A percentile compares a stretch with the other conserved stretches of the same genome.
Conservation (phyloP, 2,113 vertebrate species). For the Myotis lucifugus region DNA sequence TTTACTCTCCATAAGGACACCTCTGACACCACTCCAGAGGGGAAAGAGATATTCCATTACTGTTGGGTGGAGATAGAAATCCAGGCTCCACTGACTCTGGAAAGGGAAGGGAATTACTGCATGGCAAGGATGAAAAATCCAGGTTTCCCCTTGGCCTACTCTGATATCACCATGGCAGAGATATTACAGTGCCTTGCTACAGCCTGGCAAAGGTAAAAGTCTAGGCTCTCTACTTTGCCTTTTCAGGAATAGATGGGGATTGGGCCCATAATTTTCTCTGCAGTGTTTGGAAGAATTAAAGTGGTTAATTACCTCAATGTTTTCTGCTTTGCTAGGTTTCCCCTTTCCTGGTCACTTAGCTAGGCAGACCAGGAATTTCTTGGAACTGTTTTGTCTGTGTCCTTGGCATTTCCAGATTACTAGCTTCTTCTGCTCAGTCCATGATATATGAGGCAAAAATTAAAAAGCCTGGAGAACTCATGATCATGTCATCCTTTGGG, state of each 20-base stretch:
- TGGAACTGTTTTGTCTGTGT: background rate
- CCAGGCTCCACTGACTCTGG: background rate
- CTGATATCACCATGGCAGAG: background rate
- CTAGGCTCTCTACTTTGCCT: background rate
- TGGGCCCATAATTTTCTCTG: background rate
- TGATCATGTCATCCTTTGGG: background rate
- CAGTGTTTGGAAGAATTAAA: background rate
- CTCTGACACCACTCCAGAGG: background rate
- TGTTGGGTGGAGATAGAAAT: background rate
- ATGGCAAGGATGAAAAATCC: background rate
- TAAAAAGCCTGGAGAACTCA: background rate
- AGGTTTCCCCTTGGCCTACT: background rate
- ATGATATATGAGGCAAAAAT: background rate
- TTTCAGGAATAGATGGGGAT: background rate
- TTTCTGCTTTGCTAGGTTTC: constrained; percentile 15
- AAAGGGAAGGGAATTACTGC: background rate
- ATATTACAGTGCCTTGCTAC: background rate
- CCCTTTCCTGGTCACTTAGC: background rate
- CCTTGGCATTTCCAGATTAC: background rate
- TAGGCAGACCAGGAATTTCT: background rate
- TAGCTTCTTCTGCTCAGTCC: background rate
- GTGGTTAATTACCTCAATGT: background rate
- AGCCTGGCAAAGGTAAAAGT: constrained; percentile 7
- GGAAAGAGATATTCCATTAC: background rate
- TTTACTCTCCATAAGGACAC: background rate